Base-by-base conservation (phyloP, 2,113 vertebrate species). In the Turnix velox region DNA sequence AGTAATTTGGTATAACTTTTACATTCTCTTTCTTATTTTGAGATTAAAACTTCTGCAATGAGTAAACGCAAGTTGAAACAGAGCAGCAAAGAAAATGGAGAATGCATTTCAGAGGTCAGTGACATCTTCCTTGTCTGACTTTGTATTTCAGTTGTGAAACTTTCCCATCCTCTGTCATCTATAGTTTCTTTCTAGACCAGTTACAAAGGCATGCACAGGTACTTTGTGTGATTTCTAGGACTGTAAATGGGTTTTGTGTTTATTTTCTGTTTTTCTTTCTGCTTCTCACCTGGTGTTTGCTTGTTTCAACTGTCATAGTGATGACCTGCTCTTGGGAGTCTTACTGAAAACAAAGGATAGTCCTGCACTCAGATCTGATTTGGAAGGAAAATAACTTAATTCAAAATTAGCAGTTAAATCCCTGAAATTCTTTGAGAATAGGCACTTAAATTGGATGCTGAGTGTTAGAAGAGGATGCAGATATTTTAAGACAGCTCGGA, bases 91-190 rank as follows among this genome's bases (percentile, higher is more conserved):
- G 58, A 97, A 23, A 83, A 91, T 3, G 95, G 95, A 69, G 98
- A 99, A 87, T 98, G 97, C 86, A 94, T 99, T 93, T 97, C 97
- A 43, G 96, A 99, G 98, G 99, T 99, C 62, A 85, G 98, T 97
- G 35, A 25, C 54, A 2, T 49, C 35, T 87, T 79, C n/a, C 4
- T 25, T 83, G 4, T 3, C 35, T 40, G 42, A 2, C 19, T 61
- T 49, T 28, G 12, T 2, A 14, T 71, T 31, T 12, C 7, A 51
- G 5, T n/a, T 14, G 1, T 2, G 30, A 30, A 80, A 7, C 10
- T 54, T 68, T 39, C 7, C 37, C 9, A 7, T 40, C 48, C n/a
- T 43, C 18, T 73, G 48, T 18, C 12, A 9, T 28, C 24, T 14
- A 0, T n/a, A 10, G 23, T 7, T 77, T 57, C 75, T 40, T 2